Percentiles rank a stretch among this genome's conserved stretches.
phyloP scores from a whole-genome alignment of 1,140 invertebrate species.

The Rhagoletis zephyria region DNA sequence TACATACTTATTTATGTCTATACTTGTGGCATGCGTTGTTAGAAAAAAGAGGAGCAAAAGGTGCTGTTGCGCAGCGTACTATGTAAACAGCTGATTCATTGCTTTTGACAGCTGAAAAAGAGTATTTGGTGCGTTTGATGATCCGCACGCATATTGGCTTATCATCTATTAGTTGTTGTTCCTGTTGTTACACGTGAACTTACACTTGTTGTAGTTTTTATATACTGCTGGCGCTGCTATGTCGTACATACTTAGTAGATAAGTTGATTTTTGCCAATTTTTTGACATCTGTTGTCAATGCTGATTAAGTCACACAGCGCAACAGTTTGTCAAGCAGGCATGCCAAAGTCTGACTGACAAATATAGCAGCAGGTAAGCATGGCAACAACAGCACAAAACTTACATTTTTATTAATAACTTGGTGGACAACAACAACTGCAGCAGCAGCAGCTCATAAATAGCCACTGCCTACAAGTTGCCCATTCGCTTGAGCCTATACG shows the following conservation, averaged over 20 bases:
- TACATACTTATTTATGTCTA: neutral
- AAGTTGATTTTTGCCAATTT: conserved; percentile 36
- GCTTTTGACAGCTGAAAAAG: conserved; percentile 53
- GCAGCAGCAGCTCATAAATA: neutral
- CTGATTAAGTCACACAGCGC: conserved; percentile 30
- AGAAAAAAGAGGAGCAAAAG: neutral
- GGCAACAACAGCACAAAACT: neutral
- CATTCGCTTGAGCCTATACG: neutral
- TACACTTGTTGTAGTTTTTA: neutral
- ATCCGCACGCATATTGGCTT: neutral
- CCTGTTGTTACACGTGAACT: neutral
- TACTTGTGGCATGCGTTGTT: neutral
- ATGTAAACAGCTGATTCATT: conserved; percentile 23
- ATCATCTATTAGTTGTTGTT: neutral
- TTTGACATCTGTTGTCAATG: conserved; percentile 46
- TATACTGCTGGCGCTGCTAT: neutral
- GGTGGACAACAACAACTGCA: neutral
- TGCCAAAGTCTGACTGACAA: neutral
- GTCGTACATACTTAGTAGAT: neutral
- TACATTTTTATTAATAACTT: conserved; percentile 53
- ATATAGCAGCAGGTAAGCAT: neutral
- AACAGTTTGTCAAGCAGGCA: neutral
- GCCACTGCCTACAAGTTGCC: neutral
- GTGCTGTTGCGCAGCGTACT: too few species aligned
- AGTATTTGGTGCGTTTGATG: neutral